Conservation (phyloP, 2,888 invertebrate species). For the Stenichneumon culpator region DNA sequence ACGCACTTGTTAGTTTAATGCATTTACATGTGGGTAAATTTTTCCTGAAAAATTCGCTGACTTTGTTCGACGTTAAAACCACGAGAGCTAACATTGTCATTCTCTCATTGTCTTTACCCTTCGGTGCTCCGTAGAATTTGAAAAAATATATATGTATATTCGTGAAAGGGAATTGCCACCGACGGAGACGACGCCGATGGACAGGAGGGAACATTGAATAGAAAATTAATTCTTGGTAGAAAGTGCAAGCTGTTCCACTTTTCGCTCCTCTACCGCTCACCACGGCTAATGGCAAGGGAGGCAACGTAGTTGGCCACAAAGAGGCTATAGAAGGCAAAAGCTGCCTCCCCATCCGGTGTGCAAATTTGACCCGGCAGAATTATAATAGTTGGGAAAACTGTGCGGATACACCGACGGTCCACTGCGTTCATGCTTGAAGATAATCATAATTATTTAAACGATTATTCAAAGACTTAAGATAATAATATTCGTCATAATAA, state of each 20-base stretch:
- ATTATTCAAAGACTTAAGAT: neutral
- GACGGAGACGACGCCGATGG: neutral
- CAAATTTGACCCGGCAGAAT: conserved; percentile 34
- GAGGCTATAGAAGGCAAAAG: conserved; percentile 26
- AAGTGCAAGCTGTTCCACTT: conserved; percentile 30
- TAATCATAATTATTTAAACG: neutral
- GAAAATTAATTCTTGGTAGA: conserved; percentile 39
- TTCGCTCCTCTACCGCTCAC: conserved; percentile 40
- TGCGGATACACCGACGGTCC: neutral
- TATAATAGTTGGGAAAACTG: conserved; percentile 32
- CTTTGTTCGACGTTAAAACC: neutral
- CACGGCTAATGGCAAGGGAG: conserved; percentile 31
- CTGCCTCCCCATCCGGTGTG: conserved; percentile 7
- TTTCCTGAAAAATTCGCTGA: neutral
- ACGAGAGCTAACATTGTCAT: neutral
- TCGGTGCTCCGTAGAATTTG: neutral
- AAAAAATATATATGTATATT: neutral
- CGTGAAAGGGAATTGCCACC: neutral
- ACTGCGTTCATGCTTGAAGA: neutral
- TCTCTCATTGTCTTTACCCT: neutral
- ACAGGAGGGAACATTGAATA: conserved; percentile 13
- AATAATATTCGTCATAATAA: neutral
- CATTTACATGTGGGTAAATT: neutral
- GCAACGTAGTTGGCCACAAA: conserved; percentile 34
- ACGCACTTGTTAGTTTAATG: neutral